phyloP scores from a whole-genome alignment of 2,888 invertebrate species.

The Empis stercorea region DNA sequence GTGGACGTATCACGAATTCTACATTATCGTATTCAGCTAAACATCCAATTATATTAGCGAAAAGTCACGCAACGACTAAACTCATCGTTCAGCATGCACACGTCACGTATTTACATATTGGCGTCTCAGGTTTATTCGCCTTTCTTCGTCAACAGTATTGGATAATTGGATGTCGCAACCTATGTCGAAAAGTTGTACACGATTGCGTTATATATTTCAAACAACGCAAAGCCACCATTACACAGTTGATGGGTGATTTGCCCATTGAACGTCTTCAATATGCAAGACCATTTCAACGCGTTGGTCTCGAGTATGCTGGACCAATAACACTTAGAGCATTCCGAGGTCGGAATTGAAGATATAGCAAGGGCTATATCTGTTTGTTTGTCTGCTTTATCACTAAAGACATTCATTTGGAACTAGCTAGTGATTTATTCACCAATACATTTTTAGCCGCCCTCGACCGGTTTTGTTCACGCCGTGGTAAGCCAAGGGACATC shows the following conservation, averaged over 20 bases:
- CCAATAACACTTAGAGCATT: constrained; percentile 1
- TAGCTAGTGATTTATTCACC: not conserved
- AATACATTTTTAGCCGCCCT: not conserved
- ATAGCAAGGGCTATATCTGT: not conserved
- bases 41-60: constrained; percentile 1
- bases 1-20: constrained; percentile 1
- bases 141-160: constrained; percentile 4
- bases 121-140: not conserved
- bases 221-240: not conserved
- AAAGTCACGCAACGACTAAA: not conserved
- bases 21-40: not conserved
- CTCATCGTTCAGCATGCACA: not conserved
- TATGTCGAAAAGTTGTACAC: not conserved
- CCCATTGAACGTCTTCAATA: not conserved
- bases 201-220: constrained; percentile 1
- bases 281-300: not conserved
- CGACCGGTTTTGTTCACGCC: not conserved
- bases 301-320: constrained; percentile 7
- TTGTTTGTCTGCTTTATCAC: constrained; percentile 1
- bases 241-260: constrained; percentile 3
- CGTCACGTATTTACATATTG: not conserved
- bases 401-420: not conserved
- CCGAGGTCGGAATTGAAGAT: not conserved
- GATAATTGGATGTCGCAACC: constrained; percentile 1
- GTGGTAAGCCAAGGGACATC: not conserved